phyloP scores from a whole-genome alignment of 1,140 invertebrate genomes.

The Mamestra configurata region DNA sequence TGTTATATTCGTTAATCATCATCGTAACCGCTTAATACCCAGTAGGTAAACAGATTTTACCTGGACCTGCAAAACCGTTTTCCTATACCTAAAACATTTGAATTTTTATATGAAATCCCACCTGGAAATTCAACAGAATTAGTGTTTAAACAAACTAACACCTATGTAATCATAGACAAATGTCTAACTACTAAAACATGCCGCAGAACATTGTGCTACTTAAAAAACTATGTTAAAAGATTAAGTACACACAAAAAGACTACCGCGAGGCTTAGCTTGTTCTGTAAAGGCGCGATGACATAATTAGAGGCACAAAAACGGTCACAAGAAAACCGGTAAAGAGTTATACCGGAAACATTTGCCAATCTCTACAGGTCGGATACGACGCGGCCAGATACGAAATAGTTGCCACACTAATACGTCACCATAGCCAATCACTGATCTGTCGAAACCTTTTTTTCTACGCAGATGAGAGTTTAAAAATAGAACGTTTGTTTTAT shows the following conservation, averaged over 20 bases:
- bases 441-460: constrained; percentile 27
- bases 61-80: background rate
- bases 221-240: constrained; percentile 26
- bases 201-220: background rate
- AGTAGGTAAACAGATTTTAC: background rate
- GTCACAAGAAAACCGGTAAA: constrained; percentile 55
- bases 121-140: background rate
- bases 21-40: background rate
- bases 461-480: background rate
- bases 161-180: background rate
- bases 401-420: constrained; percentile 45
- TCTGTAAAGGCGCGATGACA: constrained; percentile 49
- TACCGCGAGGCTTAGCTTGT: constrained; percentile 5
- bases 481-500: background rate
- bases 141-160: constrained; percentile 9
- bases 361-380: constrained; percentile 55
- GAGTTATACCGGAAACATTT: constrained; percentile 56
- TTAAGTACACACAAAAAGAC: constrained; percentile 29
- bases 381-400: constrained; percentile 22
- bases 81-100: background rate
- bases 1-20: background rate
- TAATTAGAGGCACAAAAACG: constrained; percentile 52
- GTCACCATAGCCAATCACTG: constrained; percentile 18
- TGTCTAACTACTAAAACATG: background rate
- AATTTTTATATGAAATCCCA: background rate